Evolutionary conservation across 2,888 invertebrate species (phyloP).

Genomic region (Cistogaster globosa): DNA sequence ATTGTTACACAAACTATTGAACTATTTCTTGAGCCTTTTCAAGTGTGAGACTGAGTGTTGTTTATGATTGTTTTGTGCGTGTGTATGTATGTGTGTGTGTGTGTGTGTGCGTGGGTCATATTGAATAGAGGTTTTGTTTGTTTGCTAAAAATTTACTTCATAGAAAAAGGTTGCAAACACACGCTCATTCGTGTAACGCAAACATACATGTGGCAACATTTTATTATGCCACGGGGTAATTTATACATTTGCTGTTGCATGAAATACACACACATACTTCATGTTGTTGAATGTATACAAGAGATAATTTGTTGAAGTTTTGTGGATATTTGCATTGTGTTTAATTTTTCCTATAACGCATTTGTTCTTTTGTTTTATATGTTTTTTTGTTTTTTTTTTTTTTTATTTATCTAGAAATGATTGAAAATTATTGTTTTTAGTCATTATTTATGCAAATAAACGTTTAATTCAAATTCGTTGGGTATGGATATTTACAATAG

Average conservation of each 20-base stretch:
- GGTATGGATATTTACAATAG: slow-evolving; percentile 58
- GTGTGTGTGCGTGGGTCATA: slow-evolving; percentile 20
- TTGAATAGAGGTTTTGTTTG: slow-evolving; percentile 40
- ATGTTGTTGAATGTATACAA: slow-evolving; percentile 54
- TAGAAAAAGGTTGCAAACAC: slow-evolving; percentile 21
- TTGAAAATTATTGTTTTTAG: slow-evolving; percentile 63
- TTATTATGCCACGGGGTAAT: slow-evolving; percentile 52
- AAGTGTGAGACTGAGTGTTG: slow-evolving; percentile 5
- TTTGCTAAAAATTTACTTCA: slow-evolving; percentile 39
- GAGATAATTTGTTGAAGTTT: slow-evolving; percentile 63
- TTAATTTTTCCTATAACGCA: not conserved
- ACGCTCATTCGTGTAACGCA: not conserved
- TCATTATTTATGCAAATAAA: slow-evolving; percentile 63
- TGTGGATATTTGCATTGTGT: slow-evolving; percentile 45
- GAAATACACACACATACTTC: slow-evolving; percentile 25
- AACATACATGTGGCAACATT: slow-evolving; percentile 9
- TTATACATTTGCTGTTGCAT: slow-evolving; percentile 7
- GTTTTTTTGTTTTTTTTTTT: slow-evolving; percentile 6
- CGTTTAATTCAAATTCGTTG: slow-evolving; percentile 50
- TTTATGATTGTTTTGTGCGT: not conserved
- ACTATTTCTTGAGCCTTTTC: slow-evolving; percentile 59
- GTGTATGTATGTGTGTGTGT: not conserved
- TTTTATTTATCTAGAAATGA: slow-evolving; percentile 46
- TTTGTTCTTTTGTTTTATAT: not conserved
- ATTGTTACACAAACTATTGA: slow-evolving; percentile 71